Evolutionary conservation across 2,888 invertebrate genomes (phyloP), one percentile per base, ranked within the genome.

Genomic region (Caenorhabditis sinica): DNA sequence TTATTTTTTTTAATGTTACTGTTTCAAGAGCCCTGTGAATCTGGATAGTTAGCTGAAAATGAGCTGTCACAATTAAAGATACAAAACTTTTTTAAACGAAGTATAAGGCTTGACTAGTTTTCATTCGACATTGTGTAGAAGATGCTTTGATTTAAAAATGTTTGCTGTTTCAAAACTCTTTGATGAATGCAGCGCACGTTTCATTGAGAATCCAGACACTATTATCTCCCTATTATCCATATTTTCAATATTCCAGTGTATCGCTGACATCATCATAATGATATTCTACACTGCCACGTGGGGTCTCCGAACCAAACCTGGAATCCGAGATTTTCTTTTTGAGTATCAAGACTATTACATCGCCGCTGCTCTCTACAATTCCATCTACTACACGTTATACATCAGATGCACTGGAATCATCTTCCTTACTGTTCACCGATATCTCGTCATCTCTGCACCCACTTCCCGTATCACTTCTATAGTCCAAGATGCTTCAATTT

Each of bases 361-460:
- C 9, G 60, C 69, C 8, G 79, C 79, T n/a, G 49, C 25, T 40
- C 40, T 63, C 20, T 85, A 85, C 33, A 81, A 81, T 43, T 71
- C 61, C 9, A 63, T 85, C 33, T 85, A 85, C 53, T 81, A 68
- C 43, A 73, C 73, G 13, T 25, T 85, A 4, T 85, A 81, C 68
- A 68, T 81, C 36, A 45, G 85, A 40, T 85, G 81, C 49, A 60
- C 72, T 56, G 85, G 85, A 28, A 85, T 85, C 5, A 33, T 85
- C 13, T 77, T 85, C 15, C 77, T 85, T 0, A 72, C 85, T 5
- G 30, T 76, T 25, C 81, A 85, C n/a, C 30, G 85, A 25, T 85
- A 45, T 56, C 53, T 85, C 20, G 79, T 85, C n/a, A 77, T 85
- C n/a, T 66, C 68, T 28, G 45, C 49, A 1, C 73, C 85, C 1